These are phyloP conservation scores for Leucopternis melanops DNA, from an alignment of 2,113 vertebrate genomes.

Conservation along the genomic window DNA sequence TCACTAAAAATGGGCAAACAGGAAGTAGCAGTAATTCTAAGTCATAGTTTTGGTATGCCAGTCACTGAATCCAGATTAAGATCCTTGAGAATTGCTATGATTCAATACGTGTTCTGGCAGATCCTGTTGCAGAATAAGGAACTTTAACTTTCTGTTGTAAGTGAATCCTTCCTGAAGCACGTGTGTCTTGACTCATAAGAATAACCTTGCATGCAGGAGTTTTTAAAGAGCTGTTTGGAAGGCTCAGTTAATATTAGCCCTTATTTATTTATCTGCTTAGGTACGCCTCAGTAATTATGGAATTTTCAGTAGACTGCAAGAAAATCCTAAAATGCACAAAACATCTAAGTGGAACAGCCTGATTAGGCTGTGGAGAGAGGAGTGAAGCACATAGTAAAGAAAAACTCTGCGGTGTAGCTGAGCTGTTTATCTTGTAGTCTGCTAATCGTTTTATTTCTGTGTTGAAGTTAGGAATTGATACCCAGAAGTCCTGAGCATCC, in stretches of 20 bases:
- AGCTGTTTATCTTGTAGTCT: background rate
- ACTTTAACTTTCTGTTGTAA: background rate
- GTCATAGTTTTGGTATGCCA: background rate
- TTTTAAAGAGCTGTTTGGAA: background rate
- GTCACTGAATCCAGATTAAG: background rate
- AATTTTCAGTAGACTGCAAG: background rate
- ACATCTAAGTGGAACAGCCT: background rate
- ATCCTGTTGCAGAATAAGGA: background rate
- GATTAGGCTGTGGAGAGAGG: background rate
- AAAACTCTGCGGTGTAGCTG: rapidly evolving
- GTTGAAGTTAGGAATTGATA: background rate
- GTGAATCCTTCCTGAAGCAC: background rate
- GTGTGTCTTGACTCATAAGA: background rate
- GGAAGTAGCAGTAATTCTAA: background rate
- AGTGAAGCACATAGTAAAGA: background rate
- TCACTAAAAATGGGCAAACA: background rate
- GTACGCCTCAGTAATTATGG: background rate
- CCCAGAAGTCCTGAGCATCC: background rate
- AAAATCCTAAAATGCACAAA: background rate
- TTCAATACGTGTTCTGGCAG: background rate
- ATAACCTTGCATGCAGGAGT: background rate
- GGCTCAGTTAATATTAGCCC: background rate
- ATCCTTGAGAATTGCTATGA: background rate
- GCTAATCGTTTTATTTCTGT: background rate
- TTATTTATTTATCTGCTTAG: background rate